Evolutionary conservation across 2,797 vertebrate genomes (phyloP).

Genomic region (Pipistrellus kuhlii): DNA sequence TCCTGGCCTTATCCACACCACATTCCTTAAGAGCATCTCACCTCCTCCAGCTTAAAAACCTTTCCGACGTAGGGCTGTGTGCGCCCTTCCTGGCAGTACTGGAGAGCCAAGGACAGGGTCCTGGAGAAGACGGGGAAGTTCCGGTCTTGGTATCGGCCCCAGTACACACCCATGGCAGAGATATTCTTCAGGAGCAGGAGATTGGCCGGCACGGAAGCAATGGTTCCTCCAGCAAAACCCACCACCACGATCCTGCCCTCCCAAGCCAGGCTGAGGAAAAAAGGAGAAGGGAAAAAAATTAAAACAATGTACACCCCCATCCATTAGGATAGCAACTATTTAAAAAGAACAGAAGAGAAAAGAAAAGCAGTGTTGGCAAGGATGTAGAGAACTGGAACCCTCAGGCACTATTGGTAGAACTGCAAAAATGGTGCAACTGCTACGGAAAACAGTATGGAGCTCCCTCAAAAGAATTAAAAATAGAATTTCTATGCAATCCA

Average conservation of each 20-base stretch:
- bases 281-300: not conserved
- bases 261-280: slow-evolving; percentile 64
- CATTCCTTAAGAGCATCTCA: not conserved
- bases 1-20: not conserved
- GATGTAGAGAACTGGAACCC: not conserved
- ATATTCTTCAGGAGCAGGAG: slow-evolving; percentile 81
- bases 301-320: not conserved
- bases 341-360: not conserved
- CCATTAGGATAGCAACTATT: not conserved
- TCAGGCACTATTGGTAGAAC: not conserved
- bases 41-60: slow-evolving; percentile 77
- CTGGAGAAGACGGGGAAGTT: slow-evolving; percentile 68
- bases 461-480: not conserved
- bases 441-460: not conserved
- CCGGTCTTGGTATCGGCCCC: slow-evolving; percentile 38
- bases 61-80: slow-evolving; percentile 34
- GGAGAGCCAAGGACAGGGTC: slow-evolving; percentile 63
- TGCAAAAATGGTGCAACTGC: not conserved
- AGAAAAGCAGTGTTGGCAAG: not conserved
- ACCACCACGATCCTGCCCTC: slow-evolving; percentile 81
- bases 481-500: not conserved
- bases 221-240: slow-evolving; percentile 77
- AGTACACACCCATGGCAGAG: slow-evolving; percentile 65
- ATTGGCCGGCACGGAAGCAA: slow-evolving; percentile 69
- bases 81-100: slow-evolving; percentile 73